These are phyloP conservation scores for Pseudorhombus dupliciocellatus DNA, from an alignment of 2,113 vertebrate species.

Conservation along the genomic window DNA sequence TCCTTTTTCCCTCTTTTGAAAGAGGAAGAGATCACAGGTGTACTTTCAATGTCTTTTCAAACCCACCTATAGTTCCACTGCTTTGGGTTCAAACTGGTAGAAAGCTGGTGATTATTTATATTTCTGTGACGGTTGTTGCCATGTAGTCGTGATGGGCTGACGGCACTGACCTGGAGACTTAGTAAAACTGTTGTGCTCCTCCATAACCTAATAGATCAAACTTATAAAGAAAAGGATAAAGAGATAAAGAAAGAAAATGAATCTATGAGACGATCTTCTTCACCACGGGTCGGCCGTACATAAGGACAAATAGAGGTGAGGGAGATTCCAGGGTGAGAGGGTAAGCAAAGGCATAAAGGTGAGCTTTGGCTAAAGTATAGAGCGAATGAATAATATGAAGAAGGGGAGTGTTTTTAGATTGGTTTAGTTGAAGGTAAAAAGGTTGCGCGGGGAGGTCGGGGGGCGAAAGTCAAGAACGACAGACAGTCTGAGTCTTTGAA, in stretches of 20 bases:
- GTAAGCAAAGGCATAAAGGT: slow-evolving; percentile 34
- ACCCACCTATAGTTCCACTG: slow-evolving; percentile 44
- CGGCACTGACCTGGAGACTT: not conserved
- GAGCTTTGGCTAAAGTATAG: slow-evolving; percentile 57
- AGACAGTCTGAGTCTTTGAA: slow-evolving; percentile 19
- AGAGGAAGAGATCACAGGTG: slow-evolving; percentile 52
- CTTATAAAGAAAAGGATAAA: slow-evolving; percentile 3
- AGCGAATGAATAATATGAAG: slow-evolving; percentile 39
- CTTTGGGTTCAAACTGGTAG: slow-evolving; percentile 27
- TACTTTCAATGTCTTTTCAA: slow-evolving; percentile 52
- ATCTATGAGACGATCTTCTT: slow-evolving; percentile 16
- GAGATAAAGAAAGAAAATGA: slow-evolving; percentile 27
- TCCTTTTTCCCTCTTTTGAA: slow-evolving; percentile 46
- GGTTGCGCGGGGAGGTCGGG: slow-evolving; percentile 41
- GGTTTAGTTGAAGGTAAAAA: slow-evolving; percentile 43
- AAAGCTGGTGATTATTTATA: slow-evolving; percentile 21
- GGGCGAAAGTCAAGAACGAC: slow-evolving; percentile 39
- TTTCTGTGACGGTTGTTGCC: not conserved
- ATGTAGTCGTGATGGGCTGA: not conserved
- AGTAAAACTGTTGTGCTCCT: slow-evolving; percentile 2
- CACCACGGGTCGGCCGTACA: slow-evolving; percentile 42
- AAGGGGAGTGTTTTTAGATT: slow-evolving; percentile 18
- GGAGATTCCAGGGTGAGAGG: slow-evolving; percentile 46
- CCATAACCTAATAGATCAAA: slow-evolving; percentile 26
- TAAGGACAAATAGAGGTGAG: slow-evolving; percentile 57